Percentiles rank a stretch among this genome's conserved stretches.
phyloP scores from a whole-genome alignment of 1,140 invertebrate species.

The Amyelois transitella region DNA sequence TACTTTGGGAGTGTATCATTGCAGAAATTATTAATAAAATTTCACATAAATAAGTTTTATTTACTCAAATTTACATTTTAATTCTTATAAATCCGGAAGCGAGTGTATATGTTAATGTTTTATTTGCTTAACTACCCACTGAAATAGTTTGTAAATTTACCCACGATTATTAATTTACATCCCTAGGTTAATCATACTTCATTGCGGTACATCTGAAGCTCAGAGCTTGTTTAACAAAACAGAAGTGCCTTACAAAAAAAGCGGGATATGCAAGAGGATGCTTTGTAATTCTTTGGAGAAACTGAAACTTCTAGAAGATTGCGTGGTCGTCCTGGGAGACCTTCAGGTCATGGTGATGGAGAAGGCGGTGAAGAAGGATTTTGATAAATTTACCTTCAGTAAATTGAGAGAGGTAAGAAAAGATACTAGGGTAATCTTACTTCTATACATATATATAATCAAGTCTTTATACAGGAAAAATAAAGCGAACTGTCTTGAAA shows the following conservation, averaged over 20 bases:
- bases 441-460: too few species aligned
- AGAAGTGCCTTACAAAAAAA: slow-evolving; percentile 10
- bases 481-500: too few species aligned
- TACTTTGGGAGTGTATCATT: too few species aligned
- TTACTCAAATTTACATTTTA: too few species aligned
- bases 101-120: too few species aligned
- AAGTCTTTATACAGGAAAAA: too few species aligned
- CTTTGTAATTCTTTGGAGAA: slow-evolving; percentile 31
- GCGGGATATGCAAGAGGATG: slow-evolving; percentile 27
- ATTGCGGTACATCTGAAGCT: not conserved
- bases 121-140: too few species aligned
- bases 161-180: too few species aligned
- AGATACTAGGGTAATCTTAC: not conserved
- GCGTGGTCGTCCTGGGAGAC: slow-evolving; percentile 88
- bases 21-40: too few species aligned
- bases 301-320: slow-evolving; percentile 82
- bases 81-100: too few species aligned
- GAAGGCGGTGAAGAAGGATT: slow-evolving; percentile 58
- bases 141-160: too few species aligned
- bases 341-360: slow-evolving; percentile 86
- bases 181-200: not conserved
- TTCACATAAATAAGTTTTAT: too few species aligned
- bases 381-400: slow-evolving; percentile 77
- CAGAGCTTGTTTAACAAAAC: not conserved
- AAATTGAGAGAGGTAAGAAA: slow-evolving; percentile 67